These are phyloP conservation scores for Ctenoplectra terminalis DNA, from an alignment of 1,140 invertebrate genomes.

Conservation along the genomic window DNA sequence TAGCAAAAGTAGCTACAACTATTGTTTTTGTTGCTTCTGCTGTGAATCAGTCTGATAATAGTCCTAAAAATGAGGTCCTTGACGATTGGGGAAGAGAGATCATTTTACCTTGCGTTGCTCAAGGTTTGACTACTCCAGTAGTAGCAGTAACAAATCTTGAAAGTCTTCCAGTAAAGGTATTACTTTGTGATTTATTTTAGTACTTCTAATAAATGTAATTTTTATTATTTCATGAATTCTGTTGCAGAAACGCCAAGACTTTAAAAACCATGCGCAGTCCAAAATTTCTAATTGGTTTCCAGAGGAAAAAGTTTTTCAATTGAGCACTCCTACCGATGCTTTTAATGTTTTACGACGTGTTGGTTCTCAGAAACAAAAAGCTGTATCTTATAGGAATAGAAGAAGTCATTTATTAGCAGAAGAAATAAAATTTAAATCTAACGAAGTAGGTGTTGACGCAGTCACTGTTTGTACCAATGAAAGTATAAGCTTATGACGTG, in stretches of 20 bases:
- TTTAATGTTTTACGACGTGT: constrained; percentile 91
- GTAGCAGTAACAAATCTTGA: constrained; percentile 91
- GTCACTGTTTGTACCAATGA: neutral
- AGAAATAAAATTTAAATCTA: constrained; percentile 84
- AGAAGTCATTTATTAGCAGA: constrained; percentile 93
- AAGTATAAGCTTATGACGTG: neutral
- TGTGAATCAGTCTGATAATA: constrained; percentile 79
- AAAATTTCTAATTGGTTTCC: constrained; percentile 90
- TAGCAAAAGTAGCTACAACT: constrained; percentile 92
- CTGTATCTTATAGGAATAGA: constrained; percentile 89
- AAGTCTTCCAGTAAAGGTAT: constrained; percentile 84
- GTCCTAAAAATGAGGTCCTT: constrained; percentile 82
- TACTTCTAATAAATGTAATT: neutral
- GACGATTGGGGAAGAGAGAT: constrained; percentile 91
- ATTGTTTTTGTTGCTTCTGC: constrained; percentile 90
- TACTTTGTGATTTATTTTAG: neutral
- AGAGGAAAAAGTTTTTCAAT: constrained; percentile 90
- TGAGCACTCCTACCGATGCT: constrained; percentile 91
- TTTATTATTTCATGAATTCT: neutral
- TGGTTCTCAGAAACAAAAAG: constrained; percentile 91
- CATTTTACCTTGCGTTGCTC: constrained; percentile 88
- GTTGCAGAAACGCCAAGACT: constrained; percentile 87
- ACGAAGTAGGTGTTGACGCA: constrained; percentile 68
- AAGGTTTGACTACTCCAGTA: constrained; percentile 92
- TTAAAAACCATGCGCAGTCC: constrained; percentile 90